Conservation (phyloP, 2,797 vertebrate genomes). For the Argyrosomus regius region DNA sequence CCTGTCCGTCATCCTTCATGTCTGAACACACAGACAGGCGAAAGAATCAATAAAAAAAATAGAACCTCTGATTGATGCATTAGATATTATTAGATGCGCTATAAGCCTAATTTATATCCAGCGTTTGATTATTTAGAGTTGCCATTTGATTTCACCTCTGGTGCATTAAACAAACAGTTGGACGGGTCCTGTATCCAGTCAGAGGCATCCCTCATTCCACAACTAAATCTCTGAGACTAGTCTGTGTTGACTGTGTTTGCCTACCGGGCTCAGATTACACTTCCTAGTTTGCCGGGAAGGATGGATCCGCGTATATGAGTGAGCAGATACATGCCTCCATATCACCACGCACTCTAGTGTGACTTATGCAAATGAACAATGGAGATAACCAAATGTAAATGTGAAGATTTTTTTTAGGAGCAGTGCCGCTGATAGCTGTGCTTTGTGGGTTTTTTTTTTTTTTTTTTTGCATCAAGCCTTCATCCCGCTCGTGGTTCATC, state of each 20-base stretch:
- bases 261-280: slow-evolving; percentile 61
- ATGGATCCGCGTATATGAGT: slow-evolving; percentile 42
- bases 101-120: background rate
- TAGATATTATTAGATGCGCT: background rate
- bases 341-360: slow-evolving; percentile 31
- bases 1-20: slow-evolving; percentile 47
- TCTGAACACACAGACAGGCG: slow-evolving; percentile 26
- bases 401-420: slow-evolving; percentile 32
- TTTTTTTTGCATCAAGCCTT: slow-evolving; percentile 2
- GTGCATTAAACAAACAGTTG: background rate
- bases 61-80: slow-evolving; percentile 11
- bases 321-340: slow-evolving; percentile 45
- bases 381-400: slow-evolving; percentile 65
- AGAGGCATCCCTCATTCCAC: slow-evolving; percentile 44
- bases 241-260: slow-evolving; percentile 57
- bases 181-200: background rate
- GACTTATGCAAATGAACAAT: slow-evolving; percentile 59
- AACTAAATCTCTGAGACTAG: slow-evolving; percentile 50
- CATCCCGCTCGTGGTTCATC: slow-evolving; percentile 4
- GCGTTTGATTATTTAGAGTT: slow-evolving; percentile 15
- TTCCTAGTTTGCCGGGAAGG: slow-evolving; percentile 48
- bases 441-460: background rate
- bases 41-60: slow-evolving; percentile 19
- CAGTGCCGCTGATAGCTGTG: background rate
- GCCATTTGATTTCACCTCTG: background rate